These are phyloP conservation scores for Brachyptera risi DNA, from an alignment of 2,888 invertebrate species.

Conservation along the genomic window DNA sequence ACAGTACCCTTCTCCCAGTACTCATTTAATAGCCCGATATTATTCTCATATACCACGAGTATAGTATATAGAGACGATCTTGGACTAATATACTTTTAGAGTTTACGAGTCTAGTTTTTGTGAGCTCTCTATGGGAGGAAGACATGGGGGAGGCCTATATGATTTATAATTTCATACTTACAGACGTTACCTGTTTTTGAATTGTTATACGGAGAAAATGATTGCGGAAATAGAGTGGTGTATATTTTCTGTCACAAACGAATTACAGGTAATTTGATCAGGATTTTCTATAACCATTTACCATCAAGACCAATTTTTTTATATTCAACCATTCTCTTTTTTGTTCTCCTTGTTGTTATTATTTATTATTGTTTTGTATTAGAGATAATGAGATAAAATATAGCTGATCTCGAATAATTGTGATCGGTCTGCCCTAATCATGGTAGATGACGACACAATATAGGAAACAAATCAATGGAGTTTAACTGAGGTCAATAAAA, in stretches of 20 bases:
- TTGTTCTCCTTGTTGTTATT: background rate
- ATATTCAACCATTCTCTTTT: constrained; percentile 17
- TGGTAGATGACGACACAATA: constrained; percentile 1
- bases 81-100: background rate
- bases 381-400: background rate
- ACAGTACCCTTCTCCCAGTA: constrained; percentile 12
- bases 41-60: constrained; percentile 18
- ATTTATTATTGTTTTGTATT: background rate
- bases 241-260: constrained; percentile 24
- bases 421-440: constrained; percentile 1
- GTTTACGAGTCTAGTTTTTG: background rate
- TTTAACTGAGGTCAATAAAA: too few relatives aligned
- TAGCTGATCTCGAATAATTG: background rate
- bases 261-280: constrained; percentile 25
- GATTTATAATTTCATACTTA: constrained; percentile 12
- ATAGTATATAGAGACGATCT: constrained; percentile 6
- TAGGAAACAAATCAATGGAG: background rate
- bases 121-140: background rate
- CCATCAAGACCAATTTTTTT: constrained; percentile 14
- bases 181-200: constrained; percentile 15
- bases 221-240: constrained; percentile 25
- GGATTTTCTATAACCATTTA: constrained; percentile 23
- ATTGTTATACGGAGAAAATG: constrained; percentile 21
- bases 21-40: constrained; percentile 17
- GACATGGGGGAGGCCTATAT: background rate